Base-by-base conservation (phyloP, 1,140 invertebrate species). In the Parapsyche elsis region DNA sequence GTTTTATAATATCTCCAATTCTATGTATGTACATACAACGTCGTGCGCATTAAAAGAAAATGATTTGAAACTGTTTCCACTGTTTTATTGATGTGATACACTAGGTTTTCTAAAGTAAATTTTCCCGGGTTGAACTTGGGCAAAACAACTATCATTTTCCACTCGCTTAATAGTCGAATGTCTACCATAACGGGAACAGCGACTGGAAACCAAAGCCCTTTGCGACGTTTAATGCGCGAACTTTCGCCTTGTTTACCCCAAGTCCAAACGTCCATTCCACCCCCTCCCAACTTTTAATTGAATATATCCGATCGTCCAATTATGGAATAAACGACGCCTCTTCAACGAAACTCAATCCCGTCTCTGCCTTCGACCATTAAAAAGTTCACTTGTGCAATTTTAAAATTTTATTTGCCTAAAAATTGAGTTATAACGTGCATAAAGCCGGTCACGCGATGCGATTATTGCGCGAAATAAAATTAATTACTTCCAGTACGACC, bases 251-350 rank as follows among this genome's bases (percentile, higher is more conserved):
- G 57, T 61, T 61, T 61, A 21, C 57, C 14, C n/a, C n/a, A 9
- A 61, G 21, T 61, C 21, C 57, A 21, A 61, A 16, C 57, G 16
- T 21, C 21, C 1, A 19, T 19, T 16, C n/a, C 19, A 5, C 57
- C 9, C 57, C 9, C 30, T 38, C 30, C 19, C 57, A 61, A 61
- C 57, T 61, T 61, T 61, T 61, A 61, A 61, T 61, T 61, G 57
- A 61, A 61, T 61, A 61, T 38, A 53, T 53, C 12, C 12, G 16
- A 53, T 53, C 1, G 12, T 53, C 2, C 49, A 53, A 53, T 53
- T 4, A 53, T 53, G 7, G 30, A 38, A 38, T 7, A 7, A 38
- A 38, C 1, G 30, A 38, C 30, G 30, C 30, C 30, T 38, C 30
- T 38, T 38, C 2, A 38, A 38, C 30, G 30, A 38, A 7, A 38